Conservation (phyloP, 1,140 invertebrate genomes). For the Trissolcus basalis region DNA sequence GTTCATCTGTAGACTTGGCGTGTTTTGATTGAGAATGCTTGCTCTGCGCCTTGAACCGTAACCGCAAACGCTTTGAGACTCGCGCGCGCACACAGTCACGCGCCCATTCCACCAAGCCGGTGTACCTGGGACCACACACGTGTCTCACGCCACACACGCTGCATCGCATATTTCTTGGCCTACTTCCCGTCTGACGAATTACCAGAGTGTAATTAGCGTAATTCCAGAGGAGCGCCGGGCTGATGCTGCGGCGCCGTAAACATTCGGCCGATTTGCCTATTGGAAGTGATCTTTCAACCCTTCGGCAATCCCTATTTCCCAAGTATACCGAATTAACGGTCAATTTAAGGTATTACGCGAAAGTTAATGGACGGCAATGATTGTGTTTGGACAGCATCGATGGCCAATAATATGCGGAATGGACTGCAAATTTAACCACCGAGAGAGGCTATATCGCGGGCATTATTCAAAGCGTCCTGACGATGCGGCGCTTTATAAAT, state of each 20-base stretch:
- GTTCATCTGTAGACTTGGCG: conserved; percentile 47
- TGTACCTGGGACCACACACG: conserved; percentile 2
- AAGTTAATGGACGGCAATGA: conserved; percentile 55
- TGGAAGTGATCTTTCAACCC: conserved; percentile 55
- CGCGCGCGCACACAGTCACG: conserved; percentile 20
- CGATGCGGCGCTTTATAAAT: background rate
- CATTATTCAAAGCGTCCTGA: background rate
- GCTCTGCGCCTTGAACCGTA: conserved; percentile 44
- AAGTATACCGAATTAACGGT: conserved; percentile 49
- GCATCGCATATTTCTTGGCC: conserved; percentile 55
- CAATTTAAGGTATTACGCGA: conserved; percentile 57
- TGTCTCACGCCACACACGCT: conserved; percentile 17
- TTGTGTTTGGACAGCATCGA: conserved; percentile 49
- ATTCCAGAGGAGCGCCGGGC: too few species aligned
- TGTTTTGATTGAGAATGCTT: conserved; percentile 57
- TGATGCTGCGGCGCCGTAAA: conserved; percentile 42
- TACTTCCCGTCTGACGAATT: conserved; percentile 51
- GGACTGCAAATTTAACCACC: conserved; percentile 19
- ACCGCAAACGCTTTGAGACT: conserved; percentile 51
- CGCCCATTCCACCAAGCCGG: too few species aligned
- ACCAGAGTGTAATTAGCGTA: conserved; percentile 61
- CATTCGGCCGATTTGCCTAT: conserved; percentile 64
- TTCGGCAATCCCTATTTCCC: conserved; percentile 48
- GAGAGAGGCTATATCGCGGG: conserved; percentile 16
- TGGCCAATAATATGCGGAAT: conserved; percentile 32